Evolutionary conservation across 2,888 invertebrate species (phyloP), one percentile per base, ranked within the genome.

Genomic region (Trissonchulus sp.): DNA sequence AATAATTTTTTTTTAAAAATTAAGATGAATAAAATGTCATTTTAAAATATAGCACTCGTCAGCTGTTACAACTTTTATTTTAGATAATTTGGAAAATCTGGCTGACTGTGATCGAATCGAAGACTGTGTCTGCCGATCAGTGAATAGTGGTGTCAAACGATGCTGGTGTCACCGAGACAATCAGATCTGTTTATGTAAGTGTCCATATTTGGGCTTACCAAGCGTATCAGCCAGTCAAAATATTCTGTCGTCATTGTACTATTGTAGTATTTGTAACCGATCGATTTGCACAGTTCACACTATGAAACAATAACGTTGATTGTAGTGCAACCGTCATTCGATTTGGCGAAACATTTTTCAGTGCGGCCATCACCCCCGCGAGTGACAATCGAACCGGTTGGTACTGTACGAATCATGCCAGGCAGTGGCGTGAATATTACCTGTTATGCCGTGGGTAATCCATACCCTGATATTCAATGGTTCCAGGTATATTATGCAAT

Each of bases 381-480:
- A 69, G 37, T 69, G 15, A 69, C 33, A 36, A 69, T 69, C 34
- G 15, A 34, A 3, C 71, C 71, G 34, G 36, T n/a, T 33, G 34
- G 36, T 15, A n/a, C 33, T n/a, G 37, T 69, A 3, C 33, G n/a
- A 15, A n/a, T 69, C 2, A 34, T n/a, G n/a, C 71, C 71, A 3
- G 71, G 71, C n/a, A 35, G 36, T 8, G 37, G 37, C 34, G 36
- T 35, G 8, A 69, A 69, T n/a, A 36, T 69, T 8, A 69, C 71
- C n/a, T 69, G 71, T 69, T 36, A 34, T 23, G 71, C 71, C n/a
- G 71, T 69, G 23, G 71, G 71, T n/a, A 36, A 35, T 69, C 71
- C 71, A 3, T 69, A 36, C n/a, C 71, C 71, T 31, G 71, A 69
- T 23, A 34, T 69, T 37, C n/a, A 31, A 31, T 69, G 71, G 71